Conservation (phyloP, 1,140 invertebrate genomes). For the Adelges cooleyi region DNA sequence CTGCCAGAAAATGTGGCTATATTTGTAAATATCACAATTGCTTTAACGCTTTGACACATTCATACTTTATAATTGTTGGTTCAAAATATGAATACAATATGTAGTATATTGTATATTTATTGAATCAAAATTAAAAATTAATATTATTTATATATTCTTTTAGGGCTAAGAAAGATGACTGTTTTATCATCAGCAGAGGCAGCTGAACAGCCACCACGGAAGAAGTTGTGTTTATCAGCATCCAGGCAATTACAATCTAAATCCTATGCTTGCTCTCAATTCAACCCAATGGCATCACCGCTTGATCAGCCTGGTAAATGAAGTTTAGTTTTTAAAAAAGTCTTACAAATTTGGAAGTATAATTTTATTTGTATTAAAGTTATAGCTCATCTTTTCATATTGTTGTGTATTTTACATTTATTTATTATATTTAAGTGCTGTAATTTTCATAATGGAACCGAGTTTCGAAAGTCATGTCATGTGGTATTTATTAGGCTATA, state of each 20-base stretch:
- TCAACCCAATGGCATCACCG: slow-evolving; percentile 24
- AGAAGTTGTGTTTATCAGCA: slow-evolving; percentile 32
- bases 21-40: too few relatives aligned
- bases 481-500: slow-evolving; percentile 25
- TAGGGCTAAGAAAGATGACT: slow-evolving; percentile 33
- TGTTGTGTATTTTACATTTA: slow-evolving; percentile 8
- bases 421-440: not conserved
- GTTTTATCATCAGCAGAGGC: slow-evolving; percentile 32
- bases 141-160: too few relatives aligned
- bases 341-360: not conserved
- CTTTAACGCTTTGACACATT: too few relatives aligned
- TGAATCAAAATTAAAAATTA: too few relatives aligned
- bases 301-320: slow-evolving; percentile 28
- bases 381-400: not conserved
- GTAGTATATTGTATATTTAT: too few relatives aligned
- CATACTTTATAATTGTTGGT: too few relatives aligned
- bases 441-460: slow-evolving; percentile 9
- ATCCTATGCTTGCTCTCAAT: slow-evolving; percentile 23
- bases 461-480: slow-evolving; percentile 8
- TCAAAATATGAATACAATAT: too few relatives aligned
- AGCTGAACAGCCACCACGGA: slow-evolving; percentile 31
- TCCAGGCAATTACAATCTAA: slow-evolving; percentile 28
- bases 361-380: not conserved
- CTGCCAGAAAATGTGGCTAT: too few relatives aligned
- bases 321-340: slow-evolving; percentile 19